phyloP scores from a whole-genome alignment of 1,140 invertebrate genomes.

The Meloidogyne chitwoodi region DNA sequence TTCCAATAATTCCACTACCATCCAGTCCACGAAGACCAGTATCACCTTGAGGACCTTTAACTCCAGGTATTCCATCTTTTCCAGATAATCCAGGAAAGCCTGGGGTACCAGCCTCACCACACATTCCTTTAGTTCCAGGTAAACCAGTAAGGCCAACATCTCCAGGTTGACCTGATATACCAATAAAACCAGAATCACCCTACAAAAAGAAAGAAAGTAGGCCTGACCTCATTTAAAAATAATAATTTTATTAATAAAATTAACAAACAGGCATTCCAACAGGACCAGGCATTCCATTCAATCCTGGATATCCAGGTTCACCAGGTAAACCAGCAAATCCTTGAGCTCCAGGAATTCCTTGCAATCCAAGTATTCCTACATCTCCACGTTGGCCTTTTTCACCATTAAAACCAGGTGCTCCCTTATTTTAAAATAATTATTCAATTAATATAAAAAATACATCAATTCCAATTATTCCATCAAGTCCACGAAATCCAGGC shows the following conservation, averaged over 20 bases:
- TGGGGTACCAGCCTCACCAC: slow-evolving; percentile 21
- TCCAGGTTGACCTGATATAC: slow-evolving; percentile 13
- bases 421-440: slow-evolving; percentile 6
- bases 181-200: slow-evolving; percentile 24
- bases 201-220: neutral
- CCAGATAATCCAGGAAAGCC: slow-evolving; percentile 18
- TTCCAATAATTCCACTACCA: neutral
- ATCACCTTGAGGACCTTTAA: slow-evolving; percentile 26
- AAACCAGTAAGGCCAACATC: slow-evolving; percentile 8
- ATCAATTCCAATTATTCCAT: slow-evolving; percentile 38
- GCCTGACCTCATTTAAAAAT: neutral
- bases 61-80: slow-evolving; percentile 25
- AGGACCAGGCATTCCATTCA: slow-evolving; percentile 34
- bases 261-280: slow-evolving; percentile 24
- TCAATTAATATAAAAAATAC: neutral
- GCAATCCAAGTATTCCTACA: slow-evolving; percentile 25
- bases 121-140: slow-evolving; percentile 8
- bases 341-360: slow-evolving; percentile 23
- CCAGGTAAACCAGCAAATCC: slow-evolving; percentile 30
- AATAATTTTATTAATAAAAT: neutral
- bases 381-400: slow-evolving; percentile 33
- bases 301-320: slow-evolving; percentile 23
- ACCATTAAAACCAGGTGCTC: slow-evolving; percentile 38
- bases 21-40: slow-evolving; percentile 36
- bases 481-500: slow-evolving; percentile 36